phyloP scores from a whole-genome alignment of 1,140 invertebrate species.

The Subanguina moxae region DNA sequence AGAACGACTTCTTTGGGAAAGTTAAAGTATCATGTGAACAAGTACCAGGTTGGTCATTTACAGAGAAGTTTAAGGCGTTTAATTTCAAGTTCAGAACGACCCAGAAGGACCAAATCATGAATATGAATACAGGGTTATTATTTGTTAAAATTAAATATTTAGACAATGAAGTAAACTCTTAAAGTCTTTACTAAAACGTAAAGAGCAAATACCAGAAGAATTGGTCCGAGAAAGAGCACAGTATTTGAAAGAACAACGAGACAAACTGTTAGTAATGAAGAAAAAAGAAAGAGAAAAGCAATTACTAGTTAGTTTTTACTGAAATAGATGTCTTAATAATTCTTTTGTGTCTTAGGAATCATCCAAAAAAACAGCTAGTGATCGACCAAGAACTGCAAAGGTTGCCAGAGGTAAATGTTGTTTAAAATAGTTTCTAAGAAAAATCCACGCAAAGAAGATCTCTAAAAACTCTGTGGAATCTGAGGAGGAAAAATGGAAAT shows the following conservation, averaged over 20 bases:
- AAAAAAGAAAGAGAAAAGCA: conserved; percentile 45
- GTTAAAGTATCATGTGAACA: neutral
- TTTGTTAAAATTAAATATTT: no score
- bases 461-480: no score
- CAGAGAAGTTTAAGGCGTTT: no score
- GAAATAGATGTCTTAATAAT: conserved; percentile 12
- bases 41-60: no score
- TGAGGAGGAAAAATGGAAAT: no score
- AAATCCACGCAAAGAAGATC: no score
- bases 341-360: conserved; percentile 4
- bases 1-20: neutral
- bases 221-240: conserved; percentile 22
- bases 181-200: conserved; percentile 9
- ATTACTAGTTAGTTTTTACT: conserved; percentile 9
- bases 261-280: conserved; percentile 37
- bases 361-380: neutral
- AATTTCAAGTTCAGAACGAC: neutral
- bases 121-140: conserved; percentile 10
- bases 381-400: neutral
- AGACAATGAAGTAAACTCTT: neutral
- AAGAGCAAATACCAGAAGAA: conserved; percentile 28
- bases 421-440: neutral
- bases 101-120: conserved; percentile 12
- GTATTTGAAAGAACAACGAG: conserved; percentile 37
- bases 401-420: neutral